These are phyloP conservation scores for Balanococcus diminutus DNA, from an alignment of 2,888 invertebrate genomes.

Conservation along the genomic window DNA sequence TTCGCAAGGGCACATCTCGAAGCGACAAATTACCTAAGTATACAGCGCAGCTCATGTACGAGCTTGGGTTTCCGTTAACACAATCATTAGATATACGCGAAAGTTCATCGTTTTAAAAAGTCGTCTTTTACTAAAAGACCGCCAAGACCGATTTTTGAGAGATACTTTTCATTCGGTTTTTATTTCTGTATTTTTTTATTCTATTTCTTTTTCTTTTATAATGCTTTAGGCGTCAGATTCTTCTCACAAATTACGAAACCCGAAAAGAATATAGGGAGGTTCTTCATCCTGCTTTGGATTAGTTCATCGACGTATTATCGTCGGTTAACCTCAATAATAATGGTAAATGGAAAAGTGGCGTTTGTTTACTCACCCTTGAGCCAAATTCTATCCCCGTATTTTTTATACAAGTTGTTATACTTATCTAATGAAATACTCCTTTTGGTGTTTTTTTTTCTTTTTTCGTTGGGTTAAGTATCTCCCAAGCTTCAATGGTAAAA, in stretches of 20 bases:
- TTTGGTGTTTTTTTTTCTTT: not conserved
- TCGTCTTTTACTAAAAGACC: not conserved
- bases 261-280: conserved; percentile 2
- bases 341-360: conserved; percentile 41
- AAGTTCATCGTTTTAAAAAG: conserved; percentile 3
- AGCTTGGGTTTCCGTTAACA: not conserved
- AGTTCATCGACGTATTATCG: conserved; percentile 38
- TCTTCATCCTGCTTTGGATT: not conserved
- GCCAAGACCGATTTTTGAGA: not conserved
- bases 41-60: too few species aligned
- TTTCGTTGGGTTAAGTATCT: too few species aligned
- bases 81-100: not conserved
- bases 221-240: conserved; percentile 26
- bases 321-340: conserved; percentile 45
- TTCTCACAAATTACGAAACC: not conserved
- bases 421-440: not conserved
- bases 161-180: not conserved
- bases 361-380: conserved; percentile 43
- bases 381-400: not conserved
- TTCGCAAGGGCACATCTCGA: not conserved
- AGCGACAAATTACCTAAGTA: conserved; percentile 6
- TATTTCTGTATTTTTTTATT: not conserved
- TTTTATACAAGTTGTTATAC: not conserved
- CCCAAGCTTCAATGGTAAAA: too few species aligned
- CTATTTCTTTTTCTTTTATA: not conserved